Percentiles rank a stretch among this genome's conserved stretches.
Conservation (phyloP, 2,888 invertebrate species). For the Pachliopta kotzebuea region DNA sequence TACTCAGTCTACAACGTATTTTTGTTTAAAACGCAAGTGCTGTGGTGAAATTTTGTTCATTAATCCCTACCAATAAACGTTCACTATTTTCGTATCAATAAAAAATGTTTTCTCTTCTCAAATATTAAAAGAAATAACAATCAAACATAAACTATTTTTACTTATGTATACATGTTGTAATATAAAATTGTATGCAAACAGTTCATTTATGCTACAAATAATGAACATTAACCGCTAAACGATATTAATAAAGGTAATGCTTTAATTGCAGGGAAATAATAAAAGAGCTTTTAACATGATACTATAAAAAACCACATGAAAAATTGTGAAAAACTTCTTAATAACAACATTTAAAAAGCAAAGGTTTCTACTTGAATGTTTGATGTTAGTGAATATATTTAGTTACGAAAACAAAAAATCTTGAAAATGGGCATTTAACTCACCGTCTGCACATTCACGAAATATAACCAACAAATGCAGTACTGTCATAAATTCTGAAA, state of each 20-base stretch:
- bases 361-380: not conserved
- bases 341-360: not conserved
- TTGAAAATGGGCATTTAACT: not conserved
- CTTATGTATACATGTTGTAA: not conserved
- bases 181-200: not conserved
- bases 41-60: not conserved
- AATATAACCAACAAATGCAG: not conserved
- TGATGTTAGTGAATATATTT: too few species aligned
- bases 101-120: not conserved
- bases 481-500: not conserved
- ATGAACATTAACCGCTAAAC: not conserved
- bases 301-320: not conserved
- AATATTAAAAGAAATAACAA: not conserved
- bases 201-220: not conserved
- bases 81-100: not conserved
- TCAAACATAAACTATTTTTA: not conserved
- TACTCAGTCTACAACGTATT: slow-evolving; percentile 32
- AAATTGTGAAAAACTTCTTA: not conserved
- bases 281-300: not conserved
- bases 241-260: too few species aligned
- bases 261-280: not conserved
- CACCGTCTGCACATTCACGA: slow-evolving; percentile 6
- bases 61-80: not conserved
- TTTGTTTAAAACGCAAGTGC: slow-evolving; percentile 17
- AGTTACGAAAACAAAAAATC: not conserved